Conservation (phyloP, 1,140 invertebrate genomes). For the Polyergus mexicanus region DNA sequence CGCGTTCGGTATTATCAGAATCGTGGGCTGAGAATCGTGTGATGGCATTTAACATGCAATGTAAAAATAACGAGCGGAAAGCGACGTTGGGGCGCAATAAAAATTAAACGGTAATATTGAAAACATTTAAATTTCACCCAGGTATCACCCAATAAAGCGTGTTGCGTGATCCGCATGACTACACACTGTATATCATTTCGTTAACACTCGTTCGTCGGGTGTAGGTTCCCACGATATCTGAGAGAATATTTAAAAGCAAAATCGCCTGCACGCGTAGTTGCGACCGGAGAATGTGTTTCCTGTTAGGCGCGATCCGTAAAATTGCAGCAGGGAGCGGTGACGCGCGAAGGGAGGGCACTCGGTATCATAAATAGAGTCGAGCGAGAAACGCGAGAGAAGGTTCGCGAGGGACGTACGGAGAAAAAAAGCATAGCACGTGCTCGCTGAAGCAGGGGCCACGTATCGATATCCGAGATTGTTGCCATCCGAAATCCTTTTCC, state of each 20-base stretch:
- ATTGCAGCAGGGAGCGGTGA: conserved; percentile 53
- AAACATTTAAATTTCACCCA: conserved; percentile 30
- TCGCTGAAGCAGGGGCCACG: conserved; percentile 42
- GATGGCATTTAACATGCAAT: neutral
- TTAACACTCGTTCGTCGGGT: conserved; percentile 50
- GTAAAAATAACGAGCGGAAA: conserved; percentile 1
- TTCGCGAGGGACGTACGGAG: too few species aligned
- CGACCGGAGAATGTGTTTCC: conserved; percentile 73
- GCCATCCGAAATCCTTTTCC: neutral
- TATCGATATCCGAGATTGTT: conserved; percentile 24
- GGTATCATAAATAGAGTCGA: conserved; percentile 64
- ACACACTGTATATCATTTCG: conserved; percentile 33
- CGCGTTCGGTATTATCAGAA: neutral
- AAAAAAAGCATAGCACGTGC: conserved; percentile 67
- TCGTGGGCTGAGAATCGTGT: neutral
- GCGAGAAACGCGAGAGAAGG: too few species aligned
- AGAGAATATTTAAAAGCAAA: conserved; percentile 70
- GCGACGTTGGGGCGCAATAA: neutral
- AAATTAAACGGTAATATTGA: conserved; percentile 24
- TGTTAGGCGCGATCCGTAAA: conserved; percentile 71
- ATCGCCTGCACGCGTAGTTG: conserved; percentile 71
- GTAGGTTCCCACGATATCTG: conserved; percentile 68
- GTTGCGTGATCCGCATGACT: conserved; percentile 28
- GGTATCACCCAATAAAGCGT: neutral
- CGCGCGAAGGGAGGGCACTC: conserved; percentile 18